Evolutionary conservation across 2,797 vertebrate species (phyloP).

Genomic region (Podargus strigoides): DNA sequence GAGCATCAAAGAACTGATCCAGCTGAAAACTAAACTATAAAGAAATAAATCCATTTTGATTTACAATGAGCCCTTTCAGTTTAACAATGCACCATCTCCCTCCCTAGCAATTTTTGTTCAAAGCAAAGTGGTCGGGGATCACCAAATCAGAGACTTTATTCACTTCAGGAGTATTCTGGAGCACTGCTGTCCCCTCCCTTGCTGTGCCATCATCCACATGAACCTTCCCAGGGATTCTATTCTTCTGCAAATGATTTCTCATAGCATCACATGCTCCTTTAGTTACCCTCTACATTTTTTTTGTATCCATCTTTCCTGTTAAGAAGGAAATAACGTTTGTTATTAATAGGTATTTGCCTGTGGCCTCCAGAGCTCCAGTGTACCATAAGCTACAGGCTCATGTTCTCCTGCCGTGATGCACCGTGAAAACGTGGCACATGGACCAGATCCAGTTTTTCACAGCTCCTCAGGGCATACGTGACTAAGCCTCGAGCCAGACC

Average conservation of each 20-base stretch:
- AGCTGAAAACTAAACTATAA: background rate
- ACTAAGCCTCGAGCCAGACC: background rate
- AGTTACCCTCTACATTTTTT: background rate
- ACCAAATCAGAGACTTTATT: constrained; percentile 19
- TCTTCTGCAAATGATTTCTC: background rate
- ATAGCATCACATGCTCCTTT: background rate
- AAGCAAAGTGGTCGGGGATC: background rate
- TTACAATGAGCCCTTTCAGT: background rate
- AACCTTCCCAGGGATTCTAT: background rate
- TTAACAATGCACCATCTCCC: background rate
- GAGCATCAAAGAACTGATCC: background rate
- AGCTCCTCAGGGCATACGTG: background rate
- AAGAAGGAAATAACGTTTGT: background rate
- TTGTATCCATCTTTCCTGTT: background rate
- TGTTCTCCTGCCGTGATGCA: background rate
- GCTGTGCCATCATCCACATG: background rate
- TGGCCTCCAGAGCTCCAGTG: background rate
- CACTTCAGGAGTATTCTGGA: background rate
- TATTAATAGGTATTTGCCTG: background rate
- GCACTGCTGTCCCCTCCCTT: background rate
- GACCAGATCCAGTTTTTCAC: background rate
- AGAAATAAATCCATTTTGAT: constrained; percentile 28
- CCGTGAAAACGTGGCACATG: background rate
- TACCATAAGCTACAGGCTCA: background rate
- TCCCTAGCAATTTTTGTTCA: background rate